Conservation (phyloP, 2,113 vertebrate genomes). For the Ceyx cyanopectus region DNA sequence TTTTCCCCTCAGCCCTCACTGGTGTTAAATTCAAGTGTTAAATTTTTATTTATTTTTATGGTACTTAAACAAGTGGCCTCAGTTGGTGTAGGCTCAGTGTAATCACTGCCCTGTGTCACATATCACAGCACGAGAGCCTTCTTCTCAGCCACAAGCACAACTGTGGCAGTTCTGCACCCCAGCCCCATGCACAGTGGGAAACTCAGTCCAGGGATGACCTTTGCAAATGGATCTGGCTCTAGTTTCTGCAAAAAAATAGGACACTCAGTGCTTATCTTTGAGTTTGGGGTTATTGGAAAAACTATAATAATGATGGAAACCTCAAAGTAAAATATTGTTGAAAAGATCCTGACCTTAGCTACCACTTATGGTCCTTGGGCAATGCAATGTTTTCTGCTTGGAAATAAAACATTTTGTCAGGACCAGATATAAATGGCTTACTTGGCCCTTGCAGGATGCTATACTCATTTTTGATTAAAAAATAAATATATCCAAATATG, state of each 20-base stretch:
- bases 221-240: not conserved
- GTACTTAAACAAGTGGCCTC: not conserved
- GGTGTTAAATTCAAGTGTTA: not conserved
- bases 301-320: not conserved
- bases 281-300: not conserved
- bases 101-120: not conserved
- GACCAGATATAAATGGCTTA: not conserved
- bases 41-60: not conserved
- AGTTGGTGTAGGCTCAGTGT: not conserved
- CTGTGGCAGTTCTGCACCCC: fast-evolving
- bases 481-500: not conserved
- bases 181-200: not conserved
- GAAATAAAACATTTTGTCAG: not conserved
- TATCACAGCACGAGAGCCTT: fast-evolving
- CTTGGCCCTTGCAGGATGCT: not conserved
- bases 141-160: not conserved
- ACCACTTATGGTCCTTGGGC: not conserved
- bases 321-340: not conserved
- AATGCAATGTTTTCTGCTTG: not conserved
- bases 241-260: not conserved
- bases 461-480: not conserved
- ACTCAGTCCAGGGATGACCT: not conserved
- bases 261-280: not conserved
- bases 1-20: not conserved
- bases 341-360: not conserved